A percentile compares a stretch with the other conserved stretches of the same genome.
Conservation (phyloP, 2,888 invertebrate genomes). For the Acronicta leporina region DNA sequence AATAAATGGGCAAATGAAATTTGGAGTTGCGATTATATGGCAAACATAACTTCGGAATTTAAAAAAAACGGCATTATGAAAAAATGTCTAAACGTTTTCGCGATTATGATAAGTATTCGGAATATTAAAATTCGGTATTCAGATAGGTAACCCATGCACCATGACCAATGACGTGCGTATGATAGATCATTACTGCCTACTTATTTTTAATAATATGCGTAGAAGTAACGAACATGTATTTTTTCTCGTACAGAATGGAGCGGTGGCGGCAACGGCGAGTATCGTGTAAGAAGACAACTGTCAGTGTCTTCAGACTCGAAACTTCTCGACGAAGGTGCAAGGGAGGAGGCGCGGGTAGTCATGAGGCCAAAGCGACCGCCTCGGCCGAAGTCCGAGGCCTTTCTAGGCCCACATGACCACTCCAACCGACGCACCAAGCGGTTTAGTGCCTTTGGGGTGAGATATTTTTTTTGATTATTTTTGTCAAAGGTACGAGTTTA, state of each 20-base stretch:
- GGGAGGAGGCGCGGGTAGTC: constrained; percentile 96
- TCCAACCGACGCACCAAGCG: constrained; percentile 96
- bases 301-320: constrained; percentile 98
- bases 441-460: constrained; percentile 98
- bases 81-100: no score
- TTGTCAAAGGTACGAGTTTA: no score
- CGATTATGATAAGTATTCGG: no score
- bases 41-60: no score
- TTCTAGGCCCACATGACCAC: constrained; percentile 93
- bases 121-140: no score
- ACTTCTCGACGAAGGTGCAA: constrained; percentile 96
- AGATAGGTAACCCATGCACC: no score
- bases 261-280: constrained; percentile 91
- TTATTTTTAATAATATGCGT: not conserved
- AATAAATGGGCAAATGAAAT: no score
- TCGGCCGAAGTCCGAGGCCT: constrained; percentile 98
- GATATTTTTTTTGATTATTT: constrained; percentile 58
- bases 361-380: constrained; percentile 97
- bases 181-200: not conserved
- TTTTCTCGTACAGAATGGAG: constrained; percentile 92
- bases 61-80: no score
- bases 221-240: constrained; percentile 1
- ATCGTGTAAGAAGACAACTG: constrained; percentile 95
- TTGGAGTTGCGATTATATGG: no score
- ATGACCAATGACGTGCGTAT: no score